These are phyloP conservation scores for Eupithecia centaureata DNA, from an alignment of 2,888 invertebrate genomes.

Conservation along the genomic window DNA sequence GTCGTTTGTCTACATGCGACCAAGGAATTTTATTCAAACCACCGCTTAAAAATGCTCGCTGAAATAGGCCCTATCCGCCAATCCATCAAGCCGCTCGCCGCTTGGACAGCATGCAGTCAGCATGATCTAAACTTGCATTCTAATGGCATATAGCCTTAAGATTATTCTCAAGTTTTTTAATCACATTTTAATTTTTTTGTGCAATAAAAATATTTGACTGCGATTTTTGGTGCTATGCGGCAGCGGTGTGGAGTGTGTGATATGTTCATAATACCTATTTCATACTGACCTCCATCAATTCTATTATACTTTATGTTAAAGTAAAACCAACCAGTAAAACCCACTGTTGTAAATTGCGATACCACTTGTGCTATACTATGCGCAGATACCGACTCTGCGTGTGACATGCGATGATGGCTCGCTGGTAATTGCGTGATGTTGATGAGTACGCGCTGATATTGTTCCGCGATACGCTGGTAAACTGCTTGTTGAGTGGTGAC, in stretches of 20 bases:
- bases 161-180: no score
- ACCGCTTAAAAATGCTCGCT: background rate
- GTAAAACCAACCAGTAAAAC: background rate
- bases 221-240: background rate
- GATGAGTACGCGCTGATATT: constrained; percentile 33
- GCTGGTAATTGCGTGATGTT: constrained; percentile 34
- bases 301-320: background rate
- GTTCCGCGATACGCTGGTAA: constrained; percentile 28
- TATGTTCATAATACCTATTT: background rate
- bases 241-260: background rate
- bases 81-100: no score
- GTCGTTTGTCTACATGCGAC: background rate
- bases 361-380: constrained; percentile 16
- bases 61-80: background rate
- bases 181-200: background rate
- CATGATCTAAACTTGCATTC: no score
- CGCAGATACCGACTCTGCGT: constrained; percentile 25
- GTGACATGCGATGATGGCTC: constrained; percentile 41
- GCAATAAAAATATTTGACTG: background rate
- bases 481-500: constrained; percentile 29
- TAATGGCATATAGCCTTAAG: no score
- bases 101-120: no score
- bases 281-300: background rate
- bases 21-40: background rate
- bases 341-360: background rate